Evolutionary conservation across 2,797 vertebrate genomes (phyloP).

Genomic region (Scarus forsteni): DNA sequence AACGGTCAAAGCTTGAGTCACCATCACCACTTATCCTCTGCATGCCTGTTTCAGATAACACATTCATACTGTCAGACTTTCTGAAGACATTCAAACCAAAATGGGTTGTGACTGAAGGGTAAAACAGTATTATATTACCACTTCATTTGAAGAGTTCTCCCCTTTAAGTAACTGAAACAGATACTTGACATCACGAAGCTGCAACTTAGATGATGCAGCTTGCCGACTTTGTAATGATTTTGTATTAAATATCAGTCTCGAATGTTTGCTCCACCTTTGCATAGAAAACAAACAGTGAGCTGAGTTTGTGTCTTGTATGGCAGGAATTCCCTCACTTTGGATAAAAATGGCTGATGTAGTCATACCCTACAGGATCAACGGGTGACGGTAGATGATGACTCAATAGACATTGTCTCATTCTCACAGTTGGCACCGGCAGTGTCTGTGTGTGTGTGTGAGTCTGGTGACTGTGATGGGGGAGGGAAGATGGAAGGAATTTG

Average conservation of each 20-base stretch:
- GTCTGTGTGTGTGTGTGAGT: constrained; percentile 24
- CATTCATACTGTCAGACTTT: background rate
- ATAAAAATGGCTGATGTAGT: constrained; percentile 4
- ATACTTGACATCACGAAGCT: background rate
- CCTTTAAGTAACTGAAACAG: background rate
- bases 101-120: background rate
- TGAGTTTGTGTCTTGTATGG: background rate
- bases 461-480: constrained; percentile 35
- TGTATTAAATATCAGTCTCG: background rate
- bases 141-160: background rate
- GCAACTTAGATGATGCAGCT: background rate
- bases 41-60: constrained; percentile 36
- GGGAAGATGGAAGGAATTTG: constrained; percentile 70
- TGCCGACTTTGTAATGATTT: too few species aligned
- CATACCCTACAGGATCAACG: constrained; percentile 12
- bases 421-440: constrained; percentile 18
- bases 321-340: background rate
- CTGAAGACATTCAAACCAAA: background rate
- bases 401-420: constrained; percentile 22
- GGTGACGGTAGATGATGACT: constrained; percentile 8
- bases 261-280: background rate
- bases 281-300: constrained; percentile 1
- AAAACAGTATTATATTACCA: background rate
- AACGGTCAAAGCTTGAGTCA: background rate
- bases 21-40: constrained; percentile 45